These are phyloP conservation scores for Tineola bisselliella DNA, from an alignment of 2,888 invertebrate genomes.

Conservation along the genomic window DNA sequence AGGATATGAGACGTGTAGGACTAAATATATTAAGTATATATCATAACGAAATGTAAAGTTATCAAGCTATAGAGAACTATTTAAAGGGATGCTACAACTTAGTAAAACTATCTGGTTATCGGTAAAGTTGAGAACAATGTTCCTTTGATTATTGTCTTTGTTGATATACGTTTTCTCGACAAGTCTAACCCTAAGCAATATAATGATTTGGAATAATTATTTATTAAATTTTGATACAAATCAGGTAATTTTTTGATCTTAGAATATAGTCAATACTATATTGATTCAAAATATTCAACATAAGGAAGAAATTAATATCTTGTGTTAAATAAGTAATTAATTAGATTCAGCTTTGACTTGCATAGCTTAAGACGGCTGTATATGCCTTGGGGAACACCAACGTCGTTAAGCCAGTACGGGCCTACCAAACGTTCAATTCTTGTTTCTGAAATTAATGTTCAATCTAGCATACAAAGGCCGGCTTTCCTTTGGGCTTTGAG, in stretches of 20 bases:
- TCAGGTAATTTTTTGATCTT: too few relatives aligned
- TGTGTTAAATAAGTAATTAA: background rate
- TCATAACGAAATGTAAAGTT: too few relatives aligned
- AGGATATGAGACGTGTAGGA: too few relatives aligned
- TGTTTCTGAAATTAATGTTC: background rate
- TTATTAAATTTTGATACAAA: too few relatives aligned
- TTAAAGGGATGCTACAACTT: background rate
- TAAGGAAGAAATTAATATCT: too few relatives aligned
- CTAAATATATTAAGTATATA: too few relatives aligned
- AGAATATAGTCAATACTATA: too few relatives aligned
- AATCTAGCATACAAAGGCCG: background rate
- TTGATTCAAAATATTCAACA: too few relatives aligned
- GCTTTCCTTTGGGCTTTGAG: background rate
- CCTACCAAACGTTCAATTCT: background rate
- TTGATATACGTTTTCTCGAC: background rate
- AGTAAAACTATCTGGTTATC: conserved; percentile 10
- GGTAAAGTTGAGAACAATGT: conserved; percentile 6
- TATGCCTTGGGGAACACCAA: background rate
- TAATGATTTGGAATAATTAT: background rate
- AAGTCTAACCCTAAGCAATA: background rate
- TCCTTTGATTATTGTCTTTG: conserved; percentile 6
- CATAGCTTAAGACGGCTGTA: background rate
- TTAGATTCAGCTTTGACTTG: background rate
- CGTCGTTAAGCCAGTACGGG: background rate
- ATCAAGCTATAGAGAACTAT: background rate